Percentiles rank a stretch among this genome's conserved stretches.
Evolutionary conservation across 2,888 invertebrate genomes (phyloP).

Genomic region (Pseudococcus longispinus): DNA sequence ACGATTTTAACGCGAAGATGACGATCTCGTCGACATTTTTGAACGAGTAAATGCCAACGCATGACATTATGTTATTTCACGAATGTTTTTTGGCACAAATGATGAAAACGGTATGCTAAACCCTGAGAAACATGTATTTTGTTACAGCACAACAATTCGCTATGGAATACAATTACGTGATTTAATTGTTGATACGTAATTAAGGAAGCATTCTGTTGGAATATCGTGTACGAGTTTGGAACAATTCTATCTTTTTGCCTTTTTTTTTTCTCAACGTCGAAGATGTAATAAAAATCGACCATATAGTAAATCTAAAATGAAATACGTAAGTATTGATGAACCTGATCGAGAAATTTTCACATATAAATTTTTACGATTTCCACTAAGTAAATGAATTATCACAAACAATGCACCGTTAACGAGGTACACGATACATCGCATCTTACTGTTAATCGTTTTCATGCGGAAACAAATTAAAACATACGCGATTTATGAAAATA

Average conservation of each 20-base stretch:
- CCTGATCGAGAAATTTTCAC: background rate
- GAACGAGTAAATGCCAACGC: background rate
- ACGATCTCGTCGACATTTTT: background rate
- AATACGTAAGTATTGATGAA: background rate
- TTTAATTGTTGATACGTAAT: conserved; percentile 13
- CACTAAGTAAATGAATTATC: background rate
- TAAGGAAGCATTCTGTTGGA: background rate
- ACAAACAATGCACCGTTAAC: conserved; percentile 5
- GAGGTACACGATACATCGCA: background rate
- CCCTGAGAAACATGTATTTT: background rate
- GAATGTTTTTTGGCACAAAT: background rate
- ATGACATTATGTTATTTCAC: background rate
- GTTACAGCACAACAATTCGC: background rate
- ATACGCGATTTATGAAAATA: conserved; percentile 42
- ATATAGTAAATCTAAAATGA: background rate
- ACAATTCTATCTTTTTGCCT: background rate
- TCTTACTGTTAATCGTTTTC: conserved; percentile 32
- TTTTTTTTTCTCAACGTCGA: background rate
- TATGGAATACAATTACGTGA: background rate
- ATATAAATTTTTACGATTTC: background rate
- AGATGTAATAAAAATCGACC: background rate
- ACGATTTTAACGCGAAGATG: background rate
- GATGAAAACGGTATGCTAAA: background rate
- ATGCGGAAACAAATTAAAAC: conserved; percentile 42
- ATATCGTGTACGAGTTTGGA: background rate